Percentiles rank a stretch among this genome's conserved stretches.
phyloP scores from a whole-genome alignment of 2,888 invertebrate species.

The Helicoverpa assulta region DNA sequence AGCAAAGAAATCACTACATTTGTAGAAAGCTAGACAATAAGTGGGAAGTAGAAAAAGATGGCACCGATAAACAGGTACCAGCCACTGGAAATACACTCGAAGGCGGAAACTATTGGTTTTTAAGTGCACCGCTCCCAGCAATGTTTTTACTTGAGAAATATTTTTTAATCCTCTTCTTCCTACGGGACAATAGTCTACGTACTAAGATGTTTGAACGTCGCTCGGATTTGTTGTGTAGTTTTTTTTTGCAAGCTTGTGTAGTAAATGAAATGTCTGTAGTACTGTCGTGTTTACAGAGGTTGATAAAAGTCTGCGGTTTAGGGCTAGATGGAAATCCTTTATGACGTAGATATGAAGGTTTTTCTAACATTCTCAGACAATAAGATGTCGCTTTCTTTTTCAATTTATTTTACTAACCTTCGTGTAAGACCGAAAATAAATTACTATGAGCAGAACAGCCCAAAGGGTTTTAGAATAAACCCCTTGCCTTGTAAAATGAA shows the following conservation, averaged over 20 bases:
- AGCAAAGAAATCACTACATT: conserved; percentile 63
- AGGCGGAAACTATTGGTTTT: conserved; percentile 48
- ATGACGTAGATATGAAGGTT: not conserved
- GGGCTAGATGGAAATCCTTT: not conserved
- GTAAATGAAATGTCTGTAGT: not conserved
- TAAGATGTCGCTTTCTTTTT: not conserved
- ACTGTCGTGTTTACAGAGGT: not conserved
- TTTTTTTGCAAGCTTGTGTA: conserved; percentile 14
- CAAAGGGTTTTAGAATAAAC: conserved; percentile 32
- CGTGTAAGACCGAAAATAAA: conserved; percentile 24
- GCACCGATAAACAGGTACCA: conserved; percentile 61
- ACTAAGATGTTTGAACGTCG: conserved; percentile 13
- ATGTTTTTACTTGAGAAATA: conserved; percentile 32
- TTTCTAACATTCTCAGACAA: not conserved
- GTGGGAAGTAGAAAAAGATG: conserved; percentile 60
- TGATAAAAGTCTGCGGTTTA: not conserved
- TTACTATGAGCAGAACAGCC: conserved; percentile 3
- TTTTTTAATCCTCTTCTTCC: conserved; percentile 48
- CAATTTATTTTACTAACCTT: not conserved
- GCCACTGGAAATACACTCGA: conserved; percentile 49
- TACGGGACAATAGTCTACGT: conserved; percentile 29
- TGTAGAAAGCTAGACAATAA: conserved; percentile 65
- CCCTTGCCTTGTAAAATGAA: conserved; percentile 28
- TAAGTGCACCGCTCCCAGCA: conserved; percentile 37
- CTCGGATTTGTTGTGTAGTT: conserved; percentile 13